Percentiles rank a stretch among this genome's conserved stretches.
Evolutionary conservation across 1,140 invertebrate species (phyloP).

Genomic region (Arctopsyche grandis): DNA sequence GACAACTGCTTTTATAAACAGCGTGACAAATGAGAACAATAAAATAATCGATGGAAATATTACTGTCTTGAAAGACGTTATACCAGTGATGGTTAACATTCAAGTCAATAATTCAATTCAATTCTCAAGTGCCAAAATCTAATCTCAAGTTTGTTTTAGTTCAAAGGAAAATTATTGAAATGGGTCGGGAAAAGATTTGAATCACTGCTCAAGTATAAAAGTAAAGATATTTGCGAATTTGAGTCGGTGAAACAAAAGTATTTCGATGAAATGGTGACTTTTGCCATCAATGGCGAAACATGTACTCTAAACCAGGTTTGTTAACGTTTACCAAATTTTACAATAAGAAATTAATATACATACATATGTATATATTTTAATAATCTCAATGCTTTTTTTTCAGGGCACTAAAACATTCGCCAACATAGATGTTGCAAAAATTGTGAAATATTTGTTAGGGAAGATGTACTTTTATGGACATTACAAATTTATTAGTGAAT

Average conservation of each 20-base stretch:
- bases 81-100: constrained; percentile 25
- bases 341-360: no score
- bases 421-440: background rate
- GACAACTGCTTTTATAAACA: background rate
- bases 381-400: no score
- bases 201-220: constrained; percentile 14
- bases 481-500: constrained; percentile 4
- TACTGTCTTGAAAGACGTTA: background rate
- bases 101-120: background rate
- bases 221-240: constrained; percentile 22
- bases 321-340: no score
- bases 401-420: background rate
- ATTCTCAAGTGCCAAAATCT: background rate
- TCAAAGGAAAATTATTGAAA: constrained; percentile 16
- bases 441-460: background rate
- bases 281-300: background rate
- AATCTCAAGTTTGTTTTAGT: background rate
- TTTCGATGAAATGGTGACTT: background rate
- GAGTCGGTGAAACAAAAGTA: background rate
- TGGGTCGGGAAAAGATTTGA: constrained; percentile 17
- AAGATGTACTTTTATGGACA: constrained; percentile 19
- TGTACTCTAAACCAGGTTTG: constrained; percentile 20
- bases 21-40: background rate
- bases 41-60: background rate
- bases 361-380: no score